Base-by-base conservation (phyloP, 2,113 vertebrate genomes). In the Colius striatus region DNA sequence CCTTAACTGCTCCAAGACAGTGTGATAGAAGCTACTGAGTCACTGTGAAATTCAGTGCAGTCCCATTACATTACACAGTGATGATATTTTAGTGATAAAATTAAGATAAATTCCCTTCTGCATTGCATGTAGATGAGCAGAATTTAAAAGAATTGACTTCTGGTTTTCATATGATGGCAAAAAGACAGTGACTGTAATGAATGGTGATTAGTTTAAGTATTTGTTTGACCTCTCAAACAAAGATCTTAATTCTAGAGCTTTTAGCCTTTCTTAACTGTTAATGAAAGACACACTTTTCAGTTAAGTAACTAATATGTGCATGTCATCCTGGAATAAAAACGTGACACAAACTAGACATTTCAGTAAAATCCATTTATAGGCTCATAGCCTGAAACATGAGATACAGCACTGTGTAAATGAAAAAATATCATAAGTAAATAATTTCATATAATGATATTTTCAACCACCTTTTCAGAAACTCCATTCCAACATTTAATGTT, bases 241-340 rank as follows among this genome's bases (percentile, higher is more conserved):
- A 70, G 38, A 57, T 23, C 63, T 77, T 90, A 72, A 63, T 32
- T 60, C 32, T 57, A 58, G 30, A 84, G 68, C 34, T 94, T 93
- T 86, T 90, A 93, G 81, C 36, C 48, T 89, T 86, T 74, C 48
- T 78, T 87, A 84, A 51, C 61, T 43, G 12, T 43, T 90, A 89
- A 77, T 63, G 53, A 62, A 86, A 87, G 60, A 47, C 34, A 30
- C 50, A 51, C 8, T 81, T 89, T 84, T 58, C 89, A 48, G 17
- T 3, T 81, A 80, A 26, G 48, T 86, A 81, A 45, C 34, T 77
- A 51, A 43, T 62, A 38, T 15, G 25, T 38, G 11, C 77, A 55
- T 71, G 48, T 67, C 34, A 63, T 66, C 20, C 8, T 32, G 67
- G 48, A 34, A 67, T 55, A 55, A 84, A 85, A 83, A 27, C 1